Evolutionary conservation across 2,888 invertebrate species (phyloP), one percentile per base, ranked within the genome.

Genomic region (Drosophila pegasa): DNA sequence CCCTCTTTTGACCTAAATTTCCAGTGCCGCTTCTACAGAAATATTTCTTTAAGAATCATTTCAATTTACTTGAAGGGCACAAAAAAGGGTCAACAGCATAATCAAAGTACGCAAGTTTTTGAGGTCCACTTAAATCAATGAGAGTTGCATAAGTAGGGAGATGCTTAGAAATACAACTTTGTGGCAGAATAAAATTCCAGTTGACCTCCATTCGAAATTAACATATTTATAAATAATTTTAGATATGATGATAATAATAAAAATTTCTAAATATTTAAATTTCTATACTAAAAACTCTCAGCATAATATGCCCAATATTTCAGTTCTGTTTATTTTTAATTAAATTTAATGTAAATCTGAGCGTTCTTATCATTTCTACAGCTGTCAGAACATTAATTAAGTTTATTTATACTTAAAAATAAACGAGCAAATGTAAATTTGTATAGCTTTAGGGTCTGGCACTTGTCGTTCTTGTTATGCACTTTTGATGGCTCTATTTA

Each of bases 401-500:
- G 14, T n/a, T 38, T 38, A 38, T 48, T 48, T 33, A 3, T 22
- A 20, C 18, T 20, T 29, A 33, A 33, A 48, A 33, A 22, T 38
- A 52, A 52, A 27, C 10, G 18, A 38, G 18, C 18, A 38, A 52
- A 52, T 29, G 27, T 14, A 38, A 38, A 52, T 10, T 18, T 29
- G 10, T 48, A 7, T 14, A 2, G 37, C 38, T 38, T 8, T 5
- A 20, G 38, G 20, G 52, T 37, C 16, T 40, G 16, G 38, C 50
- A 27, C 33, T 51, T 25, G 52, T 38, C 52, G 35, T 54, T 63
- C 57, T 59, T 55, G 38, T 33, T 48, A 35, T 65, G 27, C 35
- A 48, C 41, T 69, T 51, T 47, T 40, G 29, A 40, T 57, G 50
- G 45, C 57, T 60, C 57, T 41, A 62, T 59, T 66, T 71, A 20